Percentiles rank a stretch among this genome's conserved stretches.
phyloP scores from a whole-genome alignment of 2,797 vertebrate species.

The Glossophaga mutica region DNA sequence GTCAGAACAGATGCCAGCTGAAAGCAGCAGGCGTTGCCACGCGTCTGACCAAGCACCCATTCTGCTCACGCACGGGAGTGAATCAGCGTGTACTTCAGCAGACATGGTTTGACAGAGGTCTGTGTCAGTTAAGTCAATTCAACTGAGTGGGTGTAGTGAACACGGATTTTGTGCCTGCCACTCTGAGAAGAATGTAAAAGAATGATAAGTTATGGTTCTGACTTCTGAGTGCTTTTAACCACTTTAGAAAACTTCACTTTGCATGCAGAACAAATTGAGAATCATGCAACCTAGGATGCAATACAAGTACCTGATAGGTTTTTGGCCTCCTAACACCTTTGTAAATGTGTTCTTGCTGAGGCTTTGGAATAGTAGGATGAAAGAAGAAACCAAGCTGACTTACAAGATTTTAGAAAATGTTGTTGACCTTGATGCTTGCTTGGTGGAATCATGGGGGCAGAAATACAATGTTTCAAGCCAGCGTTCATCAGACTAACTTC shows the following conservation, averaged over 20 bases:
- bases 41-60: not conserved
- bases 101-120: not conserved
- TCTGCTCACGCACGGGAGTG: not conserved
- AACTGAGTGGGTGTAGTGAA: not conserved
- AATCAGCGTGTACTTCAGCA: not conserved
- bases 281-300: not conserved
- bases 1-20: not conserved
- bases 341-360: not conserved
- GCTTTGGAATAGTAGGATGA: not conserved
- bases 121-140: not conserved
- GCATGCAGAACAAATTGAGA: not conserved
- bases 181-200: not conserved
- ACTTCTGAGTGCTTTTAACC: not conserved
- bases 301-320: not conserved
- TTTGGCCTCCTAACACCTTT: not conserved
- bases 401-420: not conserved
- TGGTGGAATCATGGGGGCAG: not conserved
- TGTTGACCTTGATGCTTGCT: not conserved
- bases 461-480: not conserved
- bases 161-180: not conserved
- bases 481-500: not conserved
- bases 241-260: not conserved
- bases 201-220: not conserved
- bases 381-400: not conserved
- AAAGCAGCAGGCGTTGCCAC: not conserved